Base-by-base conservation (phyloP, 2,113 vertebrate species). In the Hipposideros armiger region DNA sequence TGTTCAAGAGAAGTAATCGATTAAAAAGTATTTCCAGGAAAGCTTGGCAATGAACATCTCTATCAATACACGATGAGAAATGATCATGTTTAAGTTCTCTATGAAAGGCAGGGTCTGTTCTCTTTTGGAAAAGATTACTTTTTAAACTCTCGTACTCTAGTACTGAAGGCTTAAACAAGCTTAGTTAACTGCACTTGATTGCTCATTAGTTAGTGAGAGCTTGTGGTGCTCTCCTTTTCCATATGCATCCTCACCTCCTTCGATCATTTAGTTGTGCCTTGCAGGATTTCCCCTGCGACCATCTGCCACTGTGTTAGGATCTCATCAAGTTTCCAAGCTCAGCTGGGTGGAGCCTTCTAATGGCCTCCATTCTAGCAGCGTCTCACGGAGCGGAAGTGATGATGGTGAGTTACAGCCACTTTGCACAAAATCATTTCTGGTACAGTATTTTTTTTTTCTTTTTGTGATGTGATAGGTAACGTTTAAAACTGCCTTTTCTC, bases 271-370 rank as follows among this genome's bases (percentile, higher is more conserved):
- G 15, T 52, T 72, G 76, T 60, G 30, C 52, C 93, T 93, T 96
- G 52, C 74, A 82, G 94, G 73, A 80, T 90, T 86, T 92, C 90
- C 20, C 40, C 70, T 72, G 82, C 45, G 90, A 40, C 86, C 94
- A 88, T 95, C 96, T 95, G 96, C 50, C 52, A 95, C 69, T 50
- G 91, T 3, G 9, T 72, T 47, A 60, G 40, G 67, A 83, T 89
- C 56, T 97, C 60, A 81, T 62, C 72, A 94, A 84, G 32, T 82
- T 93, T 88, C 56, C 62, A 95, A 87, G n/a, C 74, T 62, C 7
- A 95, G 69, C 73, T 87, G 90, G 80, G 88, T 97, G 5, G 87
- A 50, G 83, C 81, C 19, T 90, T 95, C 85, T 76, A 87, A 95
- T 67, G 73, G 85, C 92, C 72, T 87, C 86, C 86, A 72, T 62